Evolutionary conservation across 2,888 invertebrate genomes (phyloP).

Genomic region (Acanthosepion lycidas): DNA sequence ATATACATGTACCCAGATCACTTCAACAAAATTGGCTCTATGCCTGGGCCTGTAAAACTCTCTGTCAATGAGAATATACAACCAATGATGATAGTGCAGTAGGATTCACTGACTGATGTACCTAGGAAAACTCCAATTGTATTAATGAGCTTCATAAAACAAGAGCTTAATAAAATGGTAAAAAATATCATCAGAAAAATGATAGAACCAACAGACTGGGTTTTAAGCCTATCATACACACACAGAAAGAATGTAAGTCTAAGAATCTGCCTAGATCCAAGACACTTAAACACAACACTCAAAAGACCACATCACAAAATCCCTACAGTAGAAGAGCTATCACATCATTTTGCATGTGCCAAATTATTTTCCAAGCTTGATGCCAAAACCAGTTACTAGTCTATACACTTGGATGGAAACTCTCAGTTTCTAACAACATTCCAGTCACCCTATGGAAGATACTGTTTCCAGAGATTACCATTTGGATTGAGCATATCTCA

Average conservation of each 20-base stretch:
- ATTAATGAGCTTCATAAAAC: not conserved
- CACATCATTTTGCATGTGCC: too few species aligned
- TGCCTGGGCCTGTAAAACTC: not conserved
- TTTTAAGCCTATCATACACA: not conserved
- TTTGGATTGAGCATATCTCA: not conserved
- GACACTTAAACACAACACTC: not conserved
- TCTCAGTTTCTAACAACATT: slow-evolving; percentile 51
- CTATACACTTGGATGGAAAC: not conserved
- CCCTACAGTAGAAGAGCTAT: not conserved
- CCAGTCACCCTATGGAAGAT: not conserved
- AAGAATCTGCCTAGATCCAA: not conserved
- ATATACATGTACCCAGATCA: too few species aligned
- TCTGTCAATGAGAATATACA: not conserved
- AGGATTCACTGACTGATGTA: too few species aligned
- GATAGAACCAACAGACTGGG: not conserved
- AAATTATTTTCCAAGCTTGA: not conserved
- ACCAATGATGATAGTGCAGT: not conserved
- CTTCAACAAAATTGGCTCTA: too few species aligned
- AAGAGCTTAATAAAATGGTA: not conserved
- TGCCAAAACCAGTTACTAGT: not conserved
- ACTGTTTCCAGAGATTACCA: not conserved
- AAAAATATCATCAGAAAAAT: not conserved
- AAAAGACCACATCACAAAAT: not conserved
- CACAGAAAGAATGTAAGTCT: not conserved
- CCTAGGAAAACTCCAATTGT: too few species aligned